Percentiles rank a stretch among this genome's conserved stretches.
These are phyloP conservation scores for Heliocidaris erythrogramma DNA, from an alignment of 35 echinoderm and acorn worm genomes.

Conservation along the genomic window DNA sequence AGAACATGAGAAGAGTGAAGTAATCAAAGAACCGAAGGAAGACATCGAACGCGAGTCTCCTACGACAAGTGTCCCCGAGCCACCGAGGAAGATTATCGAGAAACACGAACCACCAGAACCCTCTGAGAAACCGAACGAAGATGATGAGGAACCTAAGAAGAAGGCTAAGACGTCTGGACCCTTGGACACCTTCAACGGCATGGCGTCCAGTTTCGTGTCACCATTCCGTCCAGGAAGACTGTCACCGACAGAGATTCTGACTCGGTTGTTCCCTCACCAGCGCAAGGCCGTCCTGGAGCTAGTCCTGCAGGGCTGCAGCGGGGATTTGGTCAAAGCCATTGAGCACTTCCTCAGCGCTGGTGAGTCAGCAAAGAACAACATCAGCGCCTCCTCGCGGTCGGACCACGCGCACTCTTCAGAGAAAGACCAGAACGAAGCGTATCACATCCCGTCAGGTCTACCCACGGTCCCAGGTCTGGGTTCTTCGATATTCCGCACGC, in stretches of 20 bases:
- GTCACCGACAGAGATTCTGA: slow-evolving; percentile 91
- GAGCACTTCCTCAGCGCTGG: slow-evolving; percentile 94
- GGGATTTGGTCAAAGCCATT: slow-evolving; percentile 94
- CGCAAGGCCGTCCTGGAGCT: slow-evolving; percentile 87
- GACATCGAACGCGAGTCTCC: slow-evolving; percentile 80
- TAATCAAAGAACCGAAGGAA: slow-evolving; percentile 55
- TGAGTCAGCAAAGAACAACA: slow-evolving; percentile 43
- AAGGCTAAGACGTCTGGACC: slow-evolving; percentile 39
- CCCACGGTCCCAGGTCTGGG: slow-evolving; percentile 37
- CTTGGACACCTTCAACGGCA: slow-evolving; percentile 76
- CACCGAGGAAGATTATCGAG: not conserved
- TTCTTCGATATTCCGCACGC: slow-evolving; percentile 40
- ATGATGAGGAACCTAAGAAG: slow-evolving; percentile 38
- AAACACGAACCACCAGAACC: slow-evolving; percentile 40
- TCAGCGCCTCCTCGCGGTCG: not conserved
- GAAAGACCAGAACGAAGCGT: slow-evolving; percentile 39
- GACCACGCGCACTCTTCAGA: slow-evolving; percentile 14
- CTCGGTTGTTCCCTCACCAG: slow-evolving; percentile 84
- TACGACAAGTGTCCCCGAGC: slow-evolving; percentile 72
- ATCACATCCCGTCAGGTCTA: slow-evolving; percentile 40
- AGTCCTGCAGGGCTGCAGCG: slow-evolving; percentile 95
- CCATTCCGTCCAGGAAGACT: slow-evolving; percentile 89
- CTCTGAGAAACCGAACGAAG: slow-evolving; percentile 59
- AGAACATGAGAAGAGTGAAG: slow-evolving; percentile 69
- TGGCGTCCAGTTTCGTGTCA: slow-evolving; percentile 86